These are phyloP conservation scores for Geopemphigus sp. DNA, from an alignment of 1,140 invertebrate species.

Conservation along the genomic window DNA sequence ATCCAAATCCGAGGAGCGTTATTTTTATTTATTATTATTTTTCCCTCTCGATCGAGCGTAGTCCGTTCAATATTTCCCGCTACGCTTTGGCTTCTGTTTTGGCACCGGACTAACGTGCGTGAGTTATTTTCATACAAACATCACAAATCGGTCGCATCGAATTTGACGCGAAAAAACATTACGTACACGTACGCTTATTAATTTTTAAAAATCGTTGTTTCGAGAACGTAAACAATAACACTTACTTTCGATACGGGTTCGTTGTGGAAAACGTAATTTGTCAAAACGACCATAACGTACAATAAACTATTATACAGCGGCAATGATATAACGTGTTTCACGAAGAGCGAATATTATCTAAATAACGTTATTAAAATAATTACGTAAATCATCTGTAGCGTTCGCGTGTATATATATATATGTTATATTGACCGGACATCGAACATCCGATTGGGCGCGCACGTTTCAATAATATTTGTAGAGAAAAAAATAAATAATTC, in stretches of 20 bases:
- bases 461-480: neutral
- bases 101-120: slow-evolving; percentile 9
- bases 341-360: neutral
- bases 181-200: too few species aligned
- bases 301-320: neutral
- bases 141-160: neutral
- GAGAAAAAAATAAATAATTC: neutral
- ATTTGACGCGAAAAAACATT: slow-evolving; percentile 15
- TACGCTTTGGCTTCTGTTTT: slow-evolving; percentile 4
- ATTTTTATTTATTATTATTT: neutral
- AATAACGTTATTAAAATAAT: neutral
- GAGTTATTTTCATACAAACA: slow-evolving; percentile 32
- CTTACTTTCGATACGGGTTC: too few species aligned
- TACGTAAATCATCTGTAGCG: neutral
- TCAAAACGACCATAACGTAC: neutral
- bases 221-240: too few species aligned
- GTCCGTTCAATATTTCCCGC: neutral
- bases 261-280: too few species aligned
- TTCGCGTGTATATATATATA: neutral
- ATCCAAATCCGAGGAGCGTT: slow-evolving; percentile 24
- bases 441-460: neutral
- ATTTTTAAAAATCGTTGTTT: too few species aligned
- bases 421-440: neutral
- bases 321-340: neutral
- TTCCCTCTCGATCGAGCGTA: neutral